These are phyloP conservation scores for Cherax quadricarinatus DNA, from an alignment of 1,140 invertebrate genomes.

Conservation along the genomic window DNA sequence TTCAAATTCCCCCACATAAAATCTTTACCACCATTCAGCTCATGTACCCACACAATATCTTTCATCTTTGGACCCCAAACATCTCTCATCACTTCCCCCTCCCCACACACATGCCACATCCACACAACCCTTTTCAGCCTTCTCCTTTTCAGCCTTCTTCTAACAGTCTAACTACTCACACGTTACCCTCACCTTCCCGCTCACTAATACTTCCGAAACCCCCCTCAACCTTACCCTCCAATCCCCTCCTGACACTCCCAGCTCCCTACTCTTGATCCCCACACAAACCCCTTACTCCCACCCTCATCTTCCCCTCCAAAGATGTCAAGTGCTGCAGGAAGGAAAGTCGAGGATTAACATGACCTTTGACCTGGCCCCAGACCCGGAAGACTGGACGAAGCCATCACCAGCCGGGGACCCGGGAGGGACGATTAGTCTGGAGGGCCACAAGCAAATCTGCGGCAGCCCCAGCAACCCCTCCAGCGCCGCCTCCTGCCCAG, in stretches of 20 bases:
- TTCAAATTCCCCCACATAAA: background rate
- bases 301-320: too few species aligned
- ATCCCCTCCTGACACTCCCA: background rate
- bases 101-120: too few species aligned
- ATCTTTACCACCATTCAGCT: background rate
- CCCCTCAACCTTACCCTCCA: background rate
- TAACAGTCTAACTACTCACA: too few species aligned
- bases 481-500: background rate
- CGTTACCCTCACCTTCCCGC: too few species aligned
- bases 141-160: too few species aligned
- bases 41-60: too few species aligned
- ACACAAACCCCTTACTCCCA: too few species aligned
- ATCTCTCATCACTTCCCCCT: too few species aligned
- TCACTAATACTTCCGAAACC: too few species aligned
- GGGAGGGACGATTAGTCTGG: slow-evolving; percentile 1
- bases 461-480: background rate
- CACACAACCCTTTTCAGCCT: too few species aligned
- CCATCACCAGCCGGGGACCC: background rate
- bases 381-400: slow-evolving; percentile 29
- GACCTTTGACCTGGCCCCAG: slow-evolving; percentile 20
- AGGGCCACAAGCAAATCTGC: background rate
- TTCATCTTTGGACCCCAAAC: too few species aligned
- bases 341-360: background rate
- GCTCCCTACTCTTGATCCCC: background rate
- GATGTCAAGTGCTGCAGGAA: too few species aligned